Evolutionary conservation across 2,888 invertebrate species (phyloP).

Genomic region (Megamerina dolium): DNA sequence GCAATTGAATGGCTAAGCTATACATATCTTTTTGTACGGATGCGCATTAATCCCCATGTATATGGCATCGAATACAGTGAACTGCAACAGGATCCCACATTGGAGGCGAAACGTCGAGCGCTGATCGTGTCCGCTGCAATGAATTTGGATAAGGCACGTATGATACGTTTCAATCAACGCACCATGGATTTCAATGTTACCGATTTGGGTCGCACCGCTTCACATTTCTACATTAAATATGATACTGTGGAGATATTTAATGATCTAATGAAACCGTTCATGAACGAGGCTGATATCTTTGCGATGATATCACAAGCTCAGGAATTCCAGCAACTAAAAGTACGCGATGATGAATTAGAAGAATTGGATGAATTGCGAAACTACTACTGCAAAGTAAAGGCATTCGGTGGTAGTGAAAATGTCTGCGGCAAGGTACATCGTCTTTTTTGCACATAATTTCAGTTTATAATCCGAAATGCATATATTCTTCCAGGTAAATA

Average conservation of each 20-base stretch:
- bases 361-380: constrained; percentile 76
- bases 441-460: neutral
- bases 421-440: constrained; percentile 73
- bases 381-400: constrained; percentile 70
- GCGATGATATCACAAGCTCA: constrained; percentile 85
- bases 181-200: constrained; percentile 76
- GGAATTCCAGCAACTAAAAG: constrained; percentile 93
- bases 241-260: constrained; percentile 93
- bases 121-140: constrained; percentile 76
- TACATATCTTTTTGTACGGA: constrained; percentile 91
- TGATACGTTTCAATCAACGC: constrained; percentile 85
- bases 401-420: constrained; percentile 80
- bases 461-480: neutral
- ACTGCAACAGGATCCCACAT: constrained; percentile 68
- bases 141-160: constrained; percentile 82
- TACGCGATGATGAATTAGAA: constrained; percentile 89
- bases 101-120: constrained; percentile 71
- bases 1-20: constrained; percentile 98
- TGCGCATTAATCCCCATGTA: constrained; percentile 83
- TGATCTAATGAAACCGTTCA: constrained; percentile 69
- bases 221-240: constrained; percentile 95
- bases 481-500: constrained; percentile 55
- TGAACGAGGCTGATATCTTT: constrained; percentile 83
- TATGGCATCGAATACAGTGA: constrained; percentile 60
- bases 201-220: constrained; percentile 91